Evolutionary conservation across 2,797 vertebrate species (phyloP).

Genomic region (Artibeus jamaicensis): DNA sequence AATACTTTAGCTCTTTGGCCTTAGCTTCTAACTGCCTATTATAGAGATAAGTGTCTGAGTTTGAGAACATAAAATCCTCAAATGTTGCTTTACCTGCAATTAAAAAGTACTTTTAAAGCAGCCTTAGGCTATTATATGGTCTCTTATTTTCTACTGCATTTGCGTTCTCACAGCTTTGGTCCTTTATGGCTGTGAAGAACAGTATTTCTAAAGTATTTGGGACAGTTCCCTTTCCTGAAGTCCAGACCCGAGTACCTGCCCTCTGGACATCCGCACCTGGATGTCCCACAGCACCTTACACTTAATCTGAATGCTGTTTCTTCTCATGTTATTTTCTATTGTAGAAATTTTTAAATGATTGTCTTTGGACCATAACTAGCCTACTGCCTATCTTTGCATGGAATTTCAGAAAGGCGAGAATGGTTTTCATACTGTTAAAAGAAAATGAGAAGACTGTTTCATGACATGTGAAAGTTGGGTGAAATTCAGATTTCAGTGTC

Average conservation of each 20-base stretch:
- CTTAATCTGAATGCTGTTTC: neutral
- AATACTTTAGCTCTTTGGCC: constrained; percentile 71
- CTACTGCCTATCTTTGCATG: neutral
- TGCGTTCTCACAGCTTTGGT: neutral
- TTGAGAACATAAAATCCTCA: constrained; percentile 56
- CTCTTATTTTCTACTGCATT: constrained; percentile 1
- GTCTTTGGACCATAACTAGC: neutral
- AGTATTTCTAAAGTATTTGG: neutral
- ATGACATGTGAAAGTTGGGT: neutral
- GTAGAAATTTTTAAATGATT: neutral
- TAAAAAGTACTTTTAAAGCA: constrained; percentile 63
- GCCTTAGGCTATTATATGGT: neutral
- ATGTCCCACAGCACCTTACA: neutral
- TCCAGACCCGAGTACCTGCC: neutral
- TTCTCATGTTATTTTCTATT: neutral
- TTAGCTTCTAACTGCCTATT: constrained; percentile 62
- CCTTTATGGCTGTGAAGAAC: neutral
- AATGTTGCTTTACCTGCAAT: constrained; percentile 57
- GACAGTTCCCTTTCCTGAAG: neutral
- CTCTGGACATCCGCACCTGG: neutral
- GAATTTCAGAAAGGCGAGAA: neutral
- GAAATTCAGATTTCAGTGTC: neutral
- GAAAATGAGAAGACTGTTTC: neutral
- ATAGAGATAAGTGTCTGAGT: constrained; percentile 54
- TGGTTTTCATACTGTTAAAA: neutral